These are phyloP conservation scores for Pitta sordida DNA, from an alignment of 2,113 vertebrate genomes.

Conservation along the genomic window DNA sequence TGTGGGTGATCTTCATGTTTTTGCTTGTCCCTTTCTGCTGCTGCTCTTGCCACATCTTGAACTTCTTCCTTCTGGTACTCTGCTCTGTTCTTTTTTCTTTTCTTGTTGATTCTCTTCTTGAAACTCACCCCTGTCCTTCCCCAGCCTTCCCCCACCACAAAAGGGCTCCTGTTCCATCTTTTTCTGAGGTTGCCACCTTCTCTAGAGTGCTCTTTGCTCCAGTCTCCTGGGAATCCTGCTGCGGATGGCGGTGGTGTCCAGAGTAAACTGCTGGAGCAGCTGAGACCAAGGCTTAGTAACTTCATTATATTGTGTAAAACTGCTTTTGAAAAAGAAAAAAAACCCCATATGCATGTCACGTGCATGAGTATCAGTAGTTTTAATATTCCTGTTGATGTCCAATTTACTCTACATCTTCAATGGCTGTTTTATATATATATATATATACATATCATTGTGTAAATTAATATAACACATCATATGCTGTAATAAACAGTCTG, in stretches of 20 bases:
- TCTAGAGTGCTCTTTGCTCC: neutral
- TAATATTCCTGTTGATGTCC: slow-evolving; percentile 75
- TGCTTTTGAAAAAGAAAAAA: slow-evolving; percentile 60
- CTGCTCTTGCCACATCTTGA: slow-evolving; percentile 21
- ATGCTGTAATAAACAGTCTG: slow-evolving; percentile 80
- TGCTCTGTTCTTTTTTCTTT: neutral
- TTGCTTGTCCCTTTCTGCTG: slow-evolving; percentile 8
- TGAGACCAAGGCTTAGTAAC: slow-evolving; percentile 64
- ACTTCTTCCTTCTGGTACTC: neutral
- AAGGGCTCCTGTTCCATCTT: slow-evolving; percentile 21
- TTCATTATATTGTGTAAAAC: slow-evolving; percentile 76
- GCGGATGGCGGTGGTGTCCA: neutral
- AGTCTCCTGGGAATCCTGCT: neutral
- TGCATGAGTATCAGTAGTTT: slow-evolving; percentile 78
- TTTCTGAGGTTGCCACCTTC: neutral
- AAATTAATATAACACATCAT: slow-evolving; percentile 85
- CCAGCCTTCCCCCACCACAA: neutral
- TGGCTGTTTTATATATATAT: slow-evolving; percentile 79
- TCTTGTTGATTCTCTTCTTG: neutral
- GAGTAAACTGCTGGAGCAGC: slow-evolving; percentile 55
- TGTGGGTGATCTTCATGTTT: neutral
- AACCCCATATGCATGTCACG: slow-evolving; percentile 73
- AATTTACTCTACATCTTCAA: slow-evolving; percentile 79
- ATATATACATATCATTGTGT: slow-evolving; percentile 81
- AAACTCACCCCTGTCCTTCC: neutral